Base-by-base conservation (phyloP, 2,113 vertebrate genomes). In the Entelurus aequoreus region DNA sequence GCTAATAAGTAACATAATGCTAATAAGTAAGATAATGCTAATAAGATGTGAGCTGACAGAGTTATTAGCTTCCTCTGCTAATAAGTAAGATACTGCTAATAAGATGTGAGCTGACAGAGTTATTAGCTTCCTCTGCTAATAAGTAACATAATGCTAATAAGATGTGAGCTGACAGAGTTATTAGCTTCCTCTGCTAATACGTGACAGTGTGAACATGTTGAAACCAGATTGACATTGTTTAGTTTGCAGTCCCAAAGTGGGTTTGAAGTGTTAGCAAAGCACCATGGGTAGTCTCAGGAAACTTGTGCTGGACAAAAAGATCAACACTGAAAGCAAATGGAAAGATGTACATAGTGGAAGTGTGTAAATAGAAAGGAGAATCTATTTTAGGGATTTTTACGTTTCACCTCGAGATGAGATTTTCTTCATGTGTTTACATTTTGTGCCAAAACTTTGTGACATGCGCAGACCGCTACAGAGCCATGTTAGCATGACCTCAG, bases 311-410 rank as follows among this genome's bases (percentile, higher is more conserved):
- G 52, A 36, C 28, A 8, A 50, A 2, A 46, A 16, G 4, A 46
- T 11, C 10, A 46, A 46, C 9, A 46, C 12, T 46, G 10, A 46
- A 46, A 46, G 42, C 28, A 3, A 28, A 28, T 28, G 28, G 59
- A 50, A 59, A 61, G 49, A 67, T 82, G 86, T 84, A 88, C 0
- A 78, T 85, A 77, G 1, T 71, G 63, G 65, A 66, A 58, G 67
- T 14, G 5, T 91, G 4, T 91, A 90, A 89, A 90, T 91, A 90
- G 85, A 88, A 72, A 60, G 83, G 78, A 89, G 80, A 88, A 81
- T 90, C 84, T 91, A 90, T 91, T 91, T 90, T 90, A 86, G 71
- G 86, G 87, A 90, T 72, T 79, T 73, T 68, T 85, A 78, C 81
- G 58, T 63, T 79, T 58, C 42, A 10, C 9, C 8, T 44, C 9